phyloP scores from a whole-genome alignment of 2,797 vertebrate genomes.

The Amblyopsis hoosieri region DNA sequence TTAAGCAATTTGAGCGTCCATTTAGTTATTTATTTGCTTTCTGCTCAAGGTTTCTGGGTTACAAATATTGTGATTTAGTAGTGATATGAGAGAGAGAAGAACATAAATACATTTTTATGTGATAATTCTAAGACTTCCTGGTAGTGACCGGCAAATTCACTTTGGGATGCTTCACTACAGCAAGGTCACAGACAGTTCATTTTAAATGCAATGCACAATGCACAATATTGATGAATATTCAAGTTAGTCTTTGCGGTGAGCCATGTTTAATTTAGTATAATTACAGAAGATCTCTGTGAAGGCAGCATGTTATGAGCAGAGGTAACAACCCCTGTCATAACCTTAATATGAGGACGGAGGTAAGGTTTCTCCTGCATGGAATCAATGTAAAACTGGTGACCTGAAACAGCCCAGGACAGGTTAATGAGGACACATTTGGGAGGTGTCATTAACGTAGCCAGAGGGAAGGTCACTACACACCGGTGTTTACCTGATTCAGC shows the following conservation, averaged over 20 bases:
- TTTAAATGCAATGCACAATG: constrained; percentile 27
- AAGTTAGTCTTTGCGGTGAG: constrained; percentile 75
- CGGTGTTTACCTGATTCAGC: constrained; percentile 43
- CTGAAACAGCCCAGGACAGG: constrained; percentile 87
- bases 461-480: constrained; percentile 71
- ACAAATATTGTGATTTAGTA: too few relatives aligned
- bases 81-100: too few relatives aligned
- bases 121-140: too few relatives aligned
- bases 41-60: too few relatives aligned
- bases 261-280: constrained; percentile 90
- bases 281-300: constrained; percentile 84
- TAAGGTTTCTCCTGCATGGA: constrained; percentile 83
- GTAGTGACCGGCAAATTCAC: too few relatives aligned
- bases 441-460: constrained; percentile 82
- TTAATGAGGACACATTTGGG: constrained; percentile 85
- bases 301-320: constrained; percentile 85
- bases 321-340: constrained; percentile 92
- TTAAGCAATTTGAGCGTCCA: constrained; percentile 68
- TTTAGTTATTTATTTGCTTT: constrained; percentile 44
- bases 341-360: constrained; percentile 85
- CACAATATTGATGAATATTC: constrained; percentile 72
- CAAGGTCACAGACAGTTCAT: constrained; percentile 34
- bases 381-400: constrained; percentile 90
- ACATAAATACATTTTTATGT: too few relatives aligned
- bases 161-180: constrained; percentile 44